phyloP scores from a whole-genome alignment of 53 echinoderm and acorn worm genomes.

The Luidia sarsii region DNA sequence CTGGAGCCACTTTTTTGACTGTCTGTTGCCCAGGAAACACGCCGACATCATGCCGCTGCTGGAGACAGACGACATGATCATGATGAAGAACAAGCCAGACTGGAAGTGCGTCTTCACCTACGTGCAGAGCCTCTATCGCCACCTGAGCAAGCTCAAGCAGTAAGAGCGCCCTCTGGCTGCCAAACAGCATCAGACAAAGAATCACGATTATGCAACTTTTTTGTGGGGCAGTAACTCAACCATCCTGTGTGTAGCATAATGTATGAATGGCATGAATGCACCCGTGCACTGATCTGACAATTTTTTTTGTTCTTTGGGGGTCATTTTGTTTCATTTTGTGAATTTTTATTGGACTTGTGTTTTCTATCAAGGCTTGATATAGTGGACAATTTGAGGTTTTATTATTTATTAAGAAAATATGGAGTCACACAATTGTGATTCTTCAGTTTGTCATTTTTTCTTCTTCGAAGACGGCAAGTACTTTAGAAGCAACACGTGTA shows the following conservation, averaged over 20 bases:
- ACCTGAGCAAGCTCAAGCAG: constrained; percentile 64
- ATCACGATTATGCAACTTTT: constrained; percentile 1
- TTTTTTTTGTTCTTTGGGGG: no score
- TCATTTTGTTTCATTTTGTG: no score
- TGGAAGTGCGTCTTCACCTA: constrained; percentile 99
- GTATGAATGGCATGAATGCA: no score
- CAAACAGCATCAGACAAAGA: background rate
- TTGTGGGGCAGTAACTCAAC: background rate
- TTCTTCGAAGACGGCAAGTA: background rate
- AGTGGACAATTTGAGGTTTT: no score
- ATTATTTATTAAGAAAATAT: no score
- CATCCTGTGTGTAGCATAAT: constrained; percentile 17
- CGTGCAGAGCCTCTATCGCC: constrained; percentile 92
- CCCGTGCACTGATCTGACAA: no score
- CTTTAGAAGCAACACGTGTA: background rate
- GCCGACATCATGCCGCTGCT: constrained; percentile 88
- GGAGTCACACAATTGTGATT: no score
- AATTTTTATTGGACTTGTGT: no score
- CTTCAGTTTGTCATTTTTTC: no score
- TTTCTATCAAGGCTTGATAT: no score
- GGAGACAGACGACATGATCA: constrained; percentile 98
- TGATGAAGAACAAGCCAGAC: constrained; percentile 98
- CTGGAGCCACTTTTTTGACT: background rate
- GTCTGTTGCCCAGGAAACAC: constrained; percentile 55
- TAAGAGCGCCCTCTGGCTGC: background rate